These are phyloP conservation scores for Poeciliopsis paucimaculata DNA, from an alignment of 2,797 vertebrate genomes.

Conservation along the genomic window DNA sequence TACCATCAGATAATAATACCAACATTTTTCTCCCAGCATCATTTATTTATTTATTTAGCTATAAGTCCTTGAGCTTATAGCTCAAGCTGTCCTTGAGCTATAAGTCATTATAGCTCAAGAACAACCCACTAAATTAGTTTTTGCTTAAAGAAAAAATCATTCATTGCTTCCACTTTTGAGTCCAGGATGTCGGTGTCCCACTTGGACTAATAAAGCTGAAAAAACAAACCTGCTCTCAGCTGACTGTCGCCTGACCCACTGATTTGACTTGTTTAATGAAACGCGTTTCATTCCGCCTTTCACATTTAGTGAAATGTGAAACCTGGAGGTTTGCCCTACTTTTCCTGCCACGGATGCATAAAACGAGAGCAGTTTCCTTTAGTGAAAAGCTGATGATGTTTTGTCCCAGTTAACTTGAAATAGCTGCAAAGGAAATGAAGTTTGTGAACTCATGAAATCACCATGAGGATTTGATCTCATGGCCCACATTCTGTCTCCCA, in stretches of 20 bases:
- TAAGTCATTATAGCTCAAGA: background rate
- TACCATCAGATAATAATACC: background rate
- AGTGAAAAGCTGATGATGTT: background rate
- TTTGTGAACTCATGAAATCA: background rate
- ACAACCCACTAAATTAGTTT: background rate
- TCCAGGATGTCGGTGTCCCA: background rate
- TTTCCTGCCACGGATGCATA: background rate
- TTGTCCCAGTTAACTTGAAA: background rate
- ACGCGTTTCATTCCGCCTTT: background rate
- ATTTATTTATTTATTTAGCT: background rate
- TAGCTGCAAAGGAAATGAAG: background rate
- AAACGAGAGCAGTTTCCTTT: background rate
- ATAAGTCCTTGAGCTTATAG: no score
- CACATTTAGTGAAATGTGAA: background rate
- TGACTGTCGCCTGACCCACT: background rate
- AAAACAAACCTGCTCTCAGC: background rate
- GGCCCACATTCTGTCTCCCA: background rate
- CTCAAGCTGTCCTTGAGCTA: no score
- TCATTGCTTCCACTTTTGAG: background rate
- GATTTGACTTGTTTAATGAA: background rate
- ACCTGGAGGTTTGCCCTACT: conserved; percentile 7
- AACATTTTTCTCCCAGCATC: background rate
- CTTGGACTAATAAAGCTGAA: background rate
- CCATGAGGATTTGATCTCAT: background rate
- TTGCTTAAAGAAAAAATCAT: background rate